Evolutionary conservation across 2,888 invertebrate species (phyloP).

Genomic region (Anthophora plumipes): DNA sequence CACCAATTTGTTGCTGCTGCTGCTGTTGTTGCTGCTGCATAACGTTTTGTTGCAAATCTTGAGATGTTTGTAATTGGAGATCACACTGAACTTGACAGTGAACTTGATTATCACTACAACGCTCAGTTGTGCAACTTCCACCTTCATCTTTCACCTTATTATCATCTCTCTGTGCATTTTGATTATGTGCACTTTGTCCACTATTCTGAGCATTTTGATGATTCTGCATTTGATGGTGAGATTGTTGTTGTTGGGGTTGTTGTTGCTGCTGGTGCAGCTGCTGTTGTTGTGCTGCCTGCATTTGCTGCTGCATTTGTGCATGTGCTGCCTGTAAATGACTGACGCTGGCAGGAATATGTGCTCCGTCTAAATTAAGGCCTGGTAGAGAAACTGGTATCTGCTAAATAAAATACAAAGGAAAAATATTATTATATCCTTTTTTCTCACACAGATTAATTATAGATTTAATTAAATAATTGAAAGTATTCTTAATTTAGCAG

Average conservation of each 20-base stretch:
- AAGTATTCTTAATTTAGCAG: conserved; percentile 6
- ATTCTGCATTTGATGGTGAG: conserved; percentile 82
- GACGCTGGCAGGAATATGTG: conserved; percentile 81
- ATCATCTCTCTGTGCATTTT: conserved; percentile 81
- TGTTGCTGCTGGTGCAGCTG: conserved; percentile 86
- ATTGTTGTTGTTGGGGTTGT: conserved; percentile 77
- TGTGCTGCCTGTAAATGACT: conserved; percentile 83
- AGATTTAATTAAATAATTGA: background rate
- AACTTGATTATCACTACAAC: conserved; percentile 83
- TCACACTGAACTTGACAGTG: conserved; percentile 84
- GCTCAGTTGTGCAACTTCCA: conserved; percentile 81
- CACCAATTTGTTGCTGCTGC: conserved; percentile 78
- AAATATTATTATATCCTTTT: conserved; percentile 1
- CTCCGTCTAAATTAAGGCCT: conserved; percentile 82
- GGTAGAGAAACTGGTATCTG: conserved; percentile 84
- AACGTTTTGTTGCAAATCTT: conserved; percentile 82
- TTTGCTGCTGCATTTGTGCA: conserved; percentile 79
- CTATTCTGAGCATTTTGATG: conserved; percentile 84
- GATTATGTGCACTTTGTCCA: conserved; percentile 81
- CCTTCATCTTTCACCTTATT: conserved; percentile 85
- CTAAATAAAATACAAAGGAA: conserved; percentile 42
- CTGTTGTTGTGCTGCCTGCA: conserved; percentile 82
- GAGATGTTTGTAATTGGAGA: conserved; percentile 83
- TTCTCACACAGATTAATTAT: background rate
- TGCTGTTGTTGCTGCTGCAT: conserved; percentile 79